A percentile compares a stretch with the other conserved stretches of the same genome.
Evolutionary conservation across 2,113 vertebrate genomes (phyloP).

Genomic region (Hypanus sabinus): DNA sequence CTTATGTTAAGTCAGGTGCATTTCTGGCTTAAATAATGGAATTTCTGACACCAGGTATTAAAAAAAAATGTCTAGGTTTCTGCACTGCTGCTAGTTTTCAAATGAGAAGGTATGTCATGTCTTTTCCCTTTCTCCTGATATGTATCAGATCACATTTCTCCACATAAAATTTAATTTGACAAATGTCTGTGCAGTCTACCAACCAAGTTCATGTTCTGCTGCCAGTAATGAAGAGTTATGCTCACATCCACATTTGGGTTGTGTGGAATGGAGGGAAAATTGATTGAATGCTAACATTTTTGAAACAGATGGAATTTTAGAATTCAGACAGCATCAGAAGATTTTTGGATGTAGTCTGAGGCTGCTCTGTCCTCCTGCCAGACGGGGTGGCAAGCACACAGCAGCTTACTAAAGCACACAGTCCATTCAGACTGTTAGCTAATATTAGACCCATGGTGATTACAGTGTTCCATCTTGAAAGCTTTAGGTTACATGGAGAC

Average conservation of each 20-base stretch:
- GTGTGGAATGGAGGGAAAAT: not conserved
- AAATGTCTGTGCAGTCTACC: not conserved
- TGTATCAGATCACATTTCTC: not conserved
- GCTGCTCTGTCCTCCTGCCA: constrained; percentile 23
- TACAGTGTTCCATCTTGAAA: constrained; percentile 13
- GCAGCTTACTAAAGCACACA: not conserved
- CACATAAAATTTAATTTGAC: not conserved
- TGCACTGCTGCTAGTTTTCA: not conserved
- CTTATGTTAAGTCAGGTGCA: not conserved
- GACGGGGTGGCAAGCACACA: constrained; percentile 5
- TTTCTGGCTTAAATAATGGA: not conserved
- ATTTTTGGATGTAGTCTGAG: constrained; percentile 13
- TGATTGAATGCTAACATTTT: constrained; percentile 18
- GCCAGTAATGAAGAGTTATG: not conserved
- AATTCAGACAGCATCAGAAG: constrained; percentile 14
- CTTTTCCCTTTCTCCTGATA: not conserved
- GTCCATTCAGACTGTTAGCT: not conserved
- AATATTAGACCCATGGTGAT: not conserved
- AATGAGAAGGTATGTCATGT: not conserved
- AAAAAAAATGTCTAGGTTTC: not conserved
- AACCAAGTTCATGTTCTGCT: not conserved
- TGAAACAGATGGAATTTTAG: constrained; percentile 28
- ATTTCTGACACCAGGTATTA: not conserved
- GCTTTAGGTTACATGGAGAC: not conserved
- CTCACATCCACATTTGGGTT: not conserved